Base-by-base conservation (phyloP, 37 sponge, comb jelly and placozoan species). In the Spongilla lacustris region DNA sequence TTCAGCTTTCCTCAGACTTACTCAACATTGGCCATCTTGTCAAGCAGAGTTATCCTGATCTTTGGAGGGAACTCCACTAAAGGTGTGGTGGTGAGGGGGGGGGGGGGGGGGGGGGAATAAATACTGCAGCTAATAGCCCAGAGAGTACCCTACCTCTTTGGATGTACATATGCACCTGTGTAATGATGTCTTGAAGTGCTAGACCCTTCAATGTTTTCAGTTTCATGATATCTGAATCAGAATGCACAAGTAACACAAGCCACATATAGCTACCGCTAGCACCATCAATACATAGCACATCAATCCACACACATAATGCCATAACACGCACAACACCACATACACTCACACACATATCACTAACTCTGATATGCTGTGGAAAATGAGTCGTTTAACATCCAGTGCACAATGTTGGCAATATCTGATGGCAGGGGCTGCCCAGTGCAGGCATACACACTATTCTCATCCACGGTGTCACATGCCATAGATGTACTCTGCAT, bases 311-410 rank as follows among this genome's bases (percentile, higher is more conserved):
- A n/a, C n/a, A n/a, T n/a, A n/a, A n/a, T n/a, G n/a, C n/a, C n/a
- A n/a, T n/a, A n/a, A 25, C 71, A 37, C 41, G 11, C 77, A 75
- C 72, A 80, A n/a, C n/a, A 24, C 26, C 26, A 37, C 48, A 35
- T 8, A 27, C 36, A 46, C 46, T 13, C 32, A 80, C 73, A 28
- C 26, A 33, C 34, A 33, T 34, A 75, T 35, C 41, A 36, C 88
- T 71, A 25, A 94, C 94, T 88, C 50, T 94, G 67, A 66, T 90
- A 94, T 38, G 94, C 94, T 17, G 83, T 85, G 46, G 77, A 74
- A 85, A 95, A 99, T 36, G 86, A 81, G 50, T 99, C 93, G 50
- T 96, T 95, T 66, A 99, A 77, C 96, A 99, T 93, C 94, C 96
- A 97, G 85, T 93, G 82, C 29, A 99, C 86, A 28, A 97, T 97